These are phyloP conservation scores for Suricata suricatta DNA, from an alignment of 2,113 vertebrate genomes.

Conservation along the genomic window DNA sequence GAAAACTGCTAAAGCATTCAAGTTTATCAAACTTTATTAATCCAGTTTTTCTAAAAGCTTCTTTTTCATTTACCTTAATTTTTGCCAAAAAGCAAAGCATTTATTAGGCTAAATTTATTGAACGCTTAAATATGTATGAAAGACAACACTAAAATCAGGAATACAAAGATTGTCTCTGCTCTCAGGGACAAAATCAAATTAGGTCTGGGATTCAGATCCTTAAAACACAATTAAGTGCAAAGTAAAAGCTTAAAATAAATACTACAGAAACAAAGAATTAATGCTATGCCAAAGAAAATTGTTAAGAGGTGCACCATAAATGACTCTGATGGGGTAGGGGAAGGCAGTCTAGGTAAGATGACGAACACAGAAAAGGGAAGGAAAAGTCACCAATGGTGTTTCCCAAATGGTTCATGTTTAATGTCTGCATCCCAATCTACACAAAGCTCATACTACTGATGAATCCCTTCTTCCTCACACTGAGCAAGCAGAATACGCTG, in stretches of 20 bases:
- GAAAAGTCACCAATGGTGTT: not conserved
- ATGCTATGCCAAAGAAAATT: not conserved
- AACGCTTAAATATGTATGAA: not conserved
- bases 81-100: not conserved
- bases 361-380: not conserved
- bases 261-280: not conserved
- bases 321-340: not conserved
- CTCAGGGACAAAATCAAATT: not conserved
- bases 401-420: not conserved
- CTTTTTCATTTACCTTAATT: constrained; percentile 1
- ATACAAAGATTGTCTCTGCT: not conserved
- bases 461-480: not conserved
- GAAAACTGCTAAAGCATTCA: not conserved
- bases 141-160: constrained; percentile 2
- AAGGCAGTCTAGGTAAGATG: not conserved
- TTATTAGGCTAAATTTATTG: not conserved
- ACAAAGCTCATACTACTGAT: not conserved
- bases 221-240: not conserved
- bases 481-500: not conserved
- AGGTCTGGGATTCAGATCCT: not conserved
- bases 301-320: not conserved
- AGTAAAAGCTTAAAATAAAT: constrained; percentile 25
- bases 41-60: constrained; percentile 14
- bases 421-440: not conserved
- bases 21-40: not conserved